A percentile compares a stretch with the other conserved stretches of the same genome.
phyloP scores from a whole-genome alignment of 2,113 vertebrate genomes.

The Dicrurus megarhynchus region DNA sequence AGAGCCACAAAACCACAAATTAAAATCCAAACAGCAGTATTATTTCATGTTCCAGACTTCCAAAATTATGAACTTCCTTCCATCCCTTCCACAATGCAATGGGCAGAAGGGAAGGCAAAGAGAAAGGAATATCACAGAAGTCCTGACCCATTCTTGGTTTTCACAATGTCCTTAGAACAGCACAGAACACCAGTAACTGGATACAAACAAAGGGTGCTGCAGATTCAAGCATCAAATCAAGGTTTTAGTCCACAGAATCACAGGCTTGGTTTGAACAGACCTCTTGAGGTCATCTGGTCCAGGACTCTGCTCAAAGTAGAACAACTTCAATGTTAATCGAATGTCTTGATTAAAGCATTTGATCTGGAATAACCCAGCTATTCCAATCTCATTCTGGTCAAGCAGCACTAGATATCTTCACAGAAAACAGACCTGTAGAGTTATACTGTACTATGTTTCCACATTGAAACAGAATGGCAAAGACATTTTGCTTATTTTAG shows the following conservation, averaged over 20 bases:
- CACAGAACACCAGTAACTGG: not conserved
- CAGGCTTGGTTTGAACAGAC: not conserved
- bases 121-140: not conserved
- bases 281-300: not conserved
- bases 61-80: not conserved
- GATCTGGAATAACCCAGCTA: not conserved
- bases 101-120: not conserved
- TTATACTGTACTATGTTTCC: not conserved
- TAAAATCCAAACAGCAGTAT: not conserved
- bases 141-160: not conserved
- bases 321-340: not conserved
- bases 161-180: not conserved
- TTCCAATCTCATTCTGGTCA: not conserved
- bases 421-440: not conserved
- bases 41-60: not conserved
- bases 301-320: not conserved
- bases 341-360: not conserved
- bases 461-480: not conserved
- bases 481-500: not conserved
- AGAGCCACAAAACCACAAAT: not conserved
- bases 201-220: not conserved
- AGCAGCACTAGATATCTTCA: not conserved
- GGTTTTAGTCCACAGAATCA: not conserved
- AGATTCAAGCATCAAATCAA: not conserved
- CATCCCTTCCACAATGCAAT: not conserved